Evolutionary conservation across 2,797 vertebrate genomes (phyloP), one percentile per base, ranked within the genome.

Genomic region (Danio jaintianensis): DNA sequence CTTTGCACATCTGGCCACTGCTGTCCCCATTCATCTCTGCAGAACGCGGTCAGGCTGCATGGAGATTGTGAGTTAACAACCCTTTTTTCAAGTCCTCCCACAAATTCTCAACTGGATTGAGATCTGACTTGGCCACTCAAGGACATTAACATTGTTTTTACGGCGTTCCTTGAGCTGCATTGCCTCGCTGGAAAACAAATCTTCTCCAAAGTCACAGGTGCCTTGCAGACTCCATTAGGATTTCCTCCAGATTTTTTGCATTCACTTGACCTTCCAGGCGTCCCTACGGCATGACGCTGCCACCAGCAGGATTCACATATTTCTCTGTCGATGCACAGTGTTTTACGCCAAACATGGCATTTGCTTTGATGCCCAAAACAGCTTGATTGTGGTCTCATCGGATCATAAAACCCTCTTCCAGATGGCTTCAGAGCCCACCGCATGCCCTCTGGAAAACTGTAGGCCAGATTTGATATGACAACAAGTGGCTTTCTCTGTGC

Each of bases 111-210:
- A 47, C 77, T 67, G 66, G 75, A 53, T 45, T 40, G 53, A 69
- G 72, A 81, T 79, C 71, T 42, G n/a, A 70, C 68, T 53, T 70
- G 67, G 67, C 48, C 11, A 53, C 29, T 70, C 10, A 20, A 70
- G 16, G 67, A 70, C 50, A 70, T 53, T 53, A 40, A 18, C 36
- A 3, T 70, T 40, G 67, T 40, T 53, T 53, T 70, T 20, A 18
- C 40, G 68, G n/a, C 50, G 53, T 52, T 68, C 15, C 47, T 38
- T 40, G 36, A 16, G 68, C 36, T 40, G 55, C 50, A 70, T 6
- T 3, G 68, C 9, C 50, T 70, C 40, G 36, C 50, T 55, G n/a
- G 36, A 55, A 70, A 70, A 70, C 68, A 42, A 20, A 55, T 42
- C n/a, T 55, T 70, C 11, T 8, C n/a, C 11, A 6, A 42, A 55